Conservation (phyloP, 2,888 invertebrate species). For the Ecdyonurus torrentis region DNA sequence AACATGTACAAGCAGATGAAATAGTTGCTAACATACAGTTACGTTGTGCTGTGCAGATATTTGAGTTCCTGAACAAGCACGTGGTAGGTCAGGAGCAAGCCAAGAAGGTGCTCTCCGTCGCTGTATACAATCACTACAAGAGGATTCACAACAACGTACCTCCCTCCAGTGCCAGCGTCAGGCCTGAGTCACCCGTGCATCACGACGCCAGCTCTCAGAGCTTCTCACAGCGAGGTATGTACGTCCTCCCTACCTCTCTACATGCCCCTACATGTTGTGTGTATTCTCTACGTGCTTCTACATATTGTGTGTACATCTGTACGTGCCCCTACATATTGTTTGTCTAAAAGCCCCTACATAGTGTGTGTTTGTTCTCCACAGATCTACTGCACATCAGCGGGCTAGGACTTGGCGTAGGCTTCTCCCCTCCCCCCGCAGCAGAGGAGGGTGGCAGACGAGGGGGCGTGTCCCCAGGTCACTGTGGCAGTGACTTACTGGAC, state of each 20-base stretch:
- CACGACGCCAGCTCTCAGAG: constrained; percentile 50
- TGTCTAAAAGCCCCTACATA: not conserved
- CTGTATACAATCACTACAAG: constrained; percentile 98
- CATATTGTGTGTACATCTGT: too few species aligned
- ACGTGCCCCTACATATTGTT: not conserved
- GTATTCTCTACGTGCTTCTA: too few species aligned
- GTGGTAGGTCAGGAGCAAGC: constrained; percentile 96
- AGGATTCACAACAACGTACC: constrained; percentile 87
- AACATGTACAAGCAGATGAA: too few species aligned
- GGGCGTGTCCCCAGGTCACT: constrained; percentile 9
- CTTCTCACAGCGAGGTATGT: constrained; percentile 50
- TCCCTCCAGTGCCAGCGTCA: constrained; percentile 13
- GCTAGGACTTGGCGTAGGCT: constrained; percentile 43
- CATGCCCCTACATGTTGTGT: not conserved
- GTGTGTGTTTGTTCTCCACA: too few species aligned
- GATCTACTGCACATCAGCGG: constrained; percentile 78
- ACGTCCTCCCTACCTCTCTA: not conserved
- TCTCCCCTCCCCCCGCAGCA: constrained; percentile 32
- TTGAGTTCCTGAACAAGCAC: constrained; percentile 88
- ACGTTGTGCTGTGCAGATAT: constrained; percentile 42
- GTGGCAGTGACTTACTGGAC: constrained; percentile 62
- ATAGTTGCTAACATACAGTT: not conserved
- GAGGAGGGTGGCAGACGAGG: constrained; percentile 11
- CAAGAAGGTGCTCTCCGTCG: constrained; percentile 93
- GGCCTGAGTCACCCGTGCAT: constrained; percentile 34